Base-by-base conservation (phyloP, 2,113 vertebrate species). In the Pituophis catenifer region DNA sequence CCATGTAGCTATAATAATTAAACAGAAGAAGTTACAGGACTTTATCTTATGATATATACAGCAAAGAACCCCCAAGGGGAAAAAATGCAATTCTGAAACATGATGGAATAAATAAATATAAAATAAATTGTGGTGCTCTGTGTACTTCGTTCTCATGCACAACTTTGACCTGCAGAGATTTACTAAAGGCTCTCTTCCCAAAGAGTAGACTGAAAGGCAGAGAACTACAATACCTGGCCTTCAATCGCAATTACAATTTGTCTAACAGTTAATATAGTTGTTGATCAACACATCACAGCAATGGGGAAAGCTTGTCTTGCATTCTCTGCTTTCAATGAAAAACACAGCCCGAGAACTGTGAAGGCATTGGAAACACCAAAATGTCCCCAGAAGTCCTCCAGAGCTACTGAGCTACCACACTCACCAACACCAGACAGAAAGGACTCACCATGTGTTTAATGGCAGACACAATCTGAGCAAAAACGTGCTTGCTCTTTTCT, bases 371-470 rank as follows among this genome's bases (percentile, higher is more conserved):
- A 26, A 26, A 86, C 21, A 53, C 44, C 3, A 19, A 88, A 65
- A 65, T 65, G 11, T n/a, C 21, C 9, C 50, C 15, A 19, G 58
- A 59, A 57, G 50, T 15, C 86, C 15, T 75, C 65, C n/a, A 75
- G 65, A 38, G 15, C 15, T 81, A 19, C n/a, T 38, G 33, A 38
- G 3, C 75, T 81, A 81, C 33, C 17, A 81, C 75, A 81, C 15
- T 38, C 33, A 81, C 4, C 75, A 81, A 81, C 33, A 33, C 33
- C 17, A 81, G 75, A 8, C 17, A 81, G 6, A 89, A 29, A 33
- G 9, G 75, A 88, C 98, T 98, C 92, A 99, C 99, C 99, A 99
- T 99, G 97, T 99, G 99, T 95, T 99, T 99, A 94, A 99, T 98
- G 2, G 99, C 99, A 75, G 99, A 99, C 90, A 99, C 97, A 65